phyloP scores from a whole-genome alignment of 2,113 vertebrate species.

The Pelodiscus sinensis region DNA sequence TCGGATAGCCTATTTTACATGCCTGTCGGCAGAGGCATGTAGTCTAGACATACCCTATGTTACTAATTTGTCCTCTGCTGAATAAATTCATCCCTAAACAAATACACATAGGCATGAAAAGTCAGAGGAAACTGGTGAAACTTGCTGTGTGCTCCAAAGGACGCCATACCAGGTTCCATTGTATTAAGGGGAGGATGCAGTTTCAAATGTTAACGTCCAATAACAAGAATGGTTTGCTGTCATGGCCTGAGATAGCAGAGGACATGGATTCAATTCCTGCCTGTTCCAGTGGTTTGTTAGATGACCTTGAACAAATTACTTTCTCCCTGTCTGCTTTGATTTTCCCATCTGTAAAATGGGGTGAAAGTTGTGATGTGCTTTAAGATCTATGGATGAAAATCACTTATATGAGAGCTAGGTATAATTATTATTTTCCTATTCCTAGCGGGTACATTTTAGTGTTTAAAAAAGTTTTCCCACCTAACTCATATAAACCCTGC shows the following conservation, averaged over 20 bases:
- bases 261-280: neutral
- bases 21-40: no score
- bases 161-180: neutral
- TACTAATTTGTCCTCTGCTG: neutral
- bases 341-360: neutral
- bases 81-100: neutral
- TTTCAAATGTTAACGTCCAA: neutral
- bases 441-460: neutral
- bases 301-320: neutral
- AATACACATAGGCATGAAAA: neutral
- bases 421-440: neutral
- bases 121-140: neutral
- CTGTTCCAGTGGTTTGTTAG: neutral
- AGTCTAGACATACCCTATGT: no score
- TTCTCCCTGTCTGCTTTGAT: neutral
- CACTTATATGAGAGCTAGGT: neutral
- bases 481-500: neutral
- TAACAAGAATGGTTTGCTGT: neutral
- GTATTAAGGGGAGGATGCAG: neutral
- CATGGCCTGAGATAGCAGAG: neutral
- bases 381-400: neutral
- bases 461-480: constrained; percentile 18
- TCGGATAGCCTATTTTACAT: no score
- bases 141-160: neutral
- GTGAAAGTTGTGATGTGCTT: neutral